Evolutionary conservation across 1,140 invertebrate species (phyloP), one percentile per base, ranked within the genome.

Genomic region (Oscheius sp.): DNA sequence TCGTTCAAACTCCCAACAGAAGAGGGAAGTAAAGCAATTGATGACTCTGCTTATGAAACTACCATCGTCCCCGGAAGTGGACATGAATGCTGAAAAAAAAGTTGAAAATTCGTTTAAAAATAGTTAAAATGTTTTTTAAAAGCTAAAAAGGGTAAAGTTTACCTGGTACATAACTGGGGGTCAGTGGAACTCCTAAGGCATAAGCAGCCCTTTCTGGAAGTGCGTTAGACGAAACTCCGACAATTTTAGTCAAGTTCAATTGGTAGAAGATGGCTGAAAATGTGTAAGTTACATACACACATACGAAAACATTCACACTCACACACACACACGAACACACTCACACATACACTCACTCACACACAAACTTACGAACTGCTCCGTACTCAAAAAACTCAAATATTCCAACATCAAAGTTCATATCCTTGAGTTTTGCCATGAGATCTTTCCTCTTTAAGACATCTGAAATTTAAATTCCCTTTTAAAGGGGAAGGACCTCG

Each of bases 241-340:
- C 29, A 32, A 63, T 63, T 13, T 63, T 63, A 7, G 31, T 63
- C 15, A 63, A 18, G 7, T 32, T 32, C 7, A 26, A 13, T 26
- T 63, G 18, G 61, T 63, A 38, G 61, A 63, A 26, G 26, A 63
- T n/a, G 4, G 61, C 61, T 63, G 26, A 63, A 32, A 32, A 32
- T 34, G 7, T 10, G 10, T 32, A 15, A 32, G 31, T 10, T n/a
- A n/a, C n/a, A n/a, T n/a, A n/a, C n/a, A n/a, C n/a, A n/a, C n/a
- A n/a, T n/a, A n/a, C n/a, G n/a, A n/a, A n/a, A n/a, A n/a, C n/a
- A n/a, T n/a, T n/a, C n/a, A n/a, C n/a, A n/a, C n/a, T n/a, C n/a
- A n/a, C n/a, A n/a, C n/a, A n/a, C n/a, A n/a, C n/a, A n/a, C n/a
- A 7, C 28, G n/a, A n/a, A n/a, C n/a, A n/a, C n/a, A n/a, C n/a